Evolutionary conservation across 2,113 vertebrate species (phyloP).

Genomic region (Ictidomys tridecemlineatus): DNA sequence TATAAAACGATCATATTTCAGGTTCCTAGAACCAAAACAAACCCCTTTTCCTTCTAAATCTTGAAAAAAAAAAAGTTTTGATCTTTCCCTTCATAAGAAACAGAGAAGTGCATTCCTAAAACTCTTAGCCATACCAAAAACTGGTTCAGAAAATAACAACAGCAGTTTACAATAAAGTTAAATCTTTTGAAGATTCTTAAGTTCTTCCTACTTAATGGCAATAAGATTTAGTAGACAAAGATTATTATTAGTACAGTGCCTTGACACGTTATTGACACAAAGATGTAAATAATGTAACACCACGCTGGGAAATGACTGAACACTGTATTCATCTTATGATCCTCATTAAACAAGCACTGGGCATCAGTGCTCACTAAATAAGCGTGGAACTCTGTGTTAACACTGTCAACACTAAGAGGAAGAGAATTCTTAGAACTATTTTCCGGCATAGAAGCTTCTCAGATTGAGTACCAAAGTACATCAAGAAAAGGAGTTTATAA

Average conservation of each 20-base stretch:
- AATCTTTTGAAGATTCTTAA: not conserved
- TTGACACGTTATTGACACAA: slow-evolving; percentile 29
- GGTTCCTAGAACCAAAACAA: not conserved
- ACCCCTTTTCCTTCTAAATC: not conserved
- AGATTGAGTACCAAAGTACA: not conserved
- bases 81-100: not conserved
- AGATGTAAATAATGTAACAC: slow-evolving; percentile 43
- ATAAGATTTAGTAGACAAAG: not conserved
- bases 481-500: not conserved
- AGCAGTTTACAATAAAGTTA: not conserved
- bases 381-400: not conserved
- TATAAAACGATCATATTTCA: not conserved
- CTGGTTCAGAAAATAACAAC: not conserved
- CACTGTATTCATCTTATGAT: slow-evolving; percentile 49
- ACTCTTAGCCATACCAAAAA: slow-evolving; percentile 21
- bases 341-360: slow-evolving; percentile 14
- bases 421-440: slow-evolving; percentile 42
- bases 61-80: not conserved
- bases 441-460: not conserved
- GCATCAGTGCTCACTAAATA: slow-evolving; percentile 1
- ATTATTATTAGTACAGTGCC: not conserved
- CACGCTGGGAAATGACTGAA: slow-evolving; percentile 77
- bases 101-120: not conserved
- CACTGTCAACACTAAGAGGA: slow-evolving; percentile 34
- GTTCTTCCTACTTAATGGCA: not conserved